A percentile compares a stretch with the other conserved stretches of the same genome.
Conservation (phyloP, 2,797 vertebrate genomes). For the Chanos chanos region DNA sequence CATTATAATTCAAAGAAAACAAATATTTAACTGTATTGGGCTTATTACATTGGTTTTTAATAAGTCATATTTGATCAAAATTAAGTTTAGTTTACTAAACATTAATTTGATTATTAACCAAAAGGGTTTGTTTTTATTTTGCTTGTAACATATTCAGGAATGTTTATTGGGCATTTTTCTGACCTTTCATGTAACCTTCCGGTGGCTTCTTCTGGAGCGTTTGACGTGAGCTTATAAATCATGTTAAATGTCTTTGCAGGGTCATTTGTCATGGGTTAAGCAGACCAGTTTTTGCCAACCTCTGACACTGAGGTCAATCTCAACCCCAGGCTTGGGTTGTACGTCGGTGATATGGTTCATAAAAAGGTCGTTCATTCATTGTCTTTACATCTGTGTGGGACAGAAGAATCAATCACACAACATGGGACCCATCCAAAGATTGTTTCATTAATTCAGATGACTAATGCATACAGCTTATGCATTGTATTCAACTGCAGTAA, state of each 20-base stretch:
- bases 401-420: neutral
- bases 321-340: conserved; percentile 56
- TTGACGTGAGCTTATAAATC: conserved; percentile 61
- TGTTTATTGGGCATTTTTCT: no score
- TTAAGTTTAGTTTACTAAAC: no score
- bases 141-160: no score
- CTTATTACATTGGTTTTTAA: no score
- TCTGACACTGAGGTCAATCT: conserved; percentile 71
- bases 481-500: no score
- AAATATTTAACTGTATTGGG: no score
- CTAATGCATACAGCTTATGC: no score
- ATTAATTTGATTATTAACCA: conserved; percentile 6
- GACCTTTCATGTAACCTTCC: conserved; percentile 43
- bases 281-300: conserved; percentile 68
- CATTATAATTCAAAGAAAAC: conserved; percentile 50
- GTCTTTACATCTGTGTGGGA: conserved; percentile 52
- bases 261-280: conserved; percentile 68
- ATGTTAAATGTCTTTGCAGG: conserved; percentile 60
- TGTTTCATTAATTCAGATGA: neutral
- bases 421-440: neutral
- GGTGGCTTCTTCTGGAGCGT: conserved; percentile 51
- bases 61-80: no score
- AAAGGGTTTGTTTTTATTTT: neutral
- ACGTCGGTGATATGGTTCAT: conserved; percentile 64
- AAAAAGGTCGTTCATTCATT: conserved; percentile 57